Evolutionary conservation across 2,888 invertebrate genomes (phyloP), one percentile per base, ranked within the genome.

Genomic region (Aleiodes testaceus): DNA sequence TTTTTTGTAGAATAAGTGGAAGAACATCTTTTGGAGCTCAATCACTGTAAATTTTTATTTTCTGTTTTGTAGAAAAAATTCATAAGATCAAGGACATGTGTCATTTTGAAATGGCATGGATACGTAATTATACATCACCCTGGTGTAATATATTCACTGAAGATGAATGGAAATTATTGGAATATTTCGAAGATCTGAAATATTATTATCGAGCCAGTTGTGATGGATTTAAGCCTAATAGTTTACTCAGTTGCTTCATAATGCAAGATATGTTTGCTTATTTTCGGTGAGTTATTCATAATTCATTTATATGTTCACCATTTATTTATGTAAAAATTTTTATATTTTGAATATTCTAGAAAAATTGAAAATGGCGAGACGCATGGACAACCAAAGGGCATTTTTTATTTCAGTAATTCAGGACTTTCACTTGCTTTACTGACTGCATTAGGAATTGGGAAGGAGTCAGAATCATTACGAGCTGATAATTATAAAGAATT

Each of bases 21-120:
- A 22, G 22, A 22, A 22, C 4, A 2, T 22, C 22, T 4, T 22
- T 22, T 3, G 5, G 26, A 5, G 0, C 26, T 26, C 26, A 26
- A 26, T 26, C 3, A 26, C 2, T 36, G 6, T 36, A 11, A 36
- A 36, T 36, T 36, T 36, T 2, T 6, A 9, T 6, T 36, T 11
- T 36, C 2, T 9, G 2, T 36, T 36, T 0, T 7, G 11, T 20
- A 59, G 59, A 1, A 36, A 42, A 36, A 1, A 59, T 59, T 59
- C 42, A 42, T 20, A 36, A 9, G 7, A 92, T 94, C 85, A 94
- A 92, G 81, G 91, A 93, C 73, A 91, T 93, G 89, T 95, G 95
- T 78, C 90, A 93, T 1, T 94, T 91, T 84, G 92, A 94, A 79
- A 94, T 93, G 83, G 93, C 94, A 0, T 93, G 93, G 93, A 90